Percentiles rank a stretch among this genome's conserved stretches.
phyloP scores from a whole-genome alignment of 2,113 vertebrate species.

The Nyctereutes procyonoides region DNA sequence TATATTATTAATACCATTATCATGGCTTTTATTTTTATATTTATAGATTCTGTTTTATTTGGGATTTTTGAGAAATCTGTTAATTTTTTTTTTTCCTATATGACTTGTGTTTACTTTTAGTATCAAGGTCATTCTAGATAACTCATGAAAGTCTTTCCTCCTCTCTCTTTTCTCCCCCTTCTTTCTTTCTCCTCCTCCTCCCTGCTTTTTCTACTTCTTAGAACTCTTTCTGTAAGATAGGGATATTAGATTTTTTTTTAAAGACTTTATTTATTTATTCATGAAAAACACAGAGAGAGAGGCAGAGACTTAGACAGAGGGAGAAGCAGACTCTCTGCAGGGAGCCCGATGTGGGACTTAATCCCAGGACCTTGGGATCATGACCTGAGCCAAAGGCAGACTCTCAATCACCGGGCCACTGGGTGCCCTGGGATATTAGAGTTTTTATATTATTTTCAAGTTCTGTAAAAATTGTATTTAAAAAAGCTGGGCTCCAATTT shows the following conservation, averaged over 20 bases:
- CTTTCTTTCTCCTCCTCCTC: not conserved
- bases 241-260: not conserved
- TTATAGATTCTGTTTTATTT: conserved; percentile 1
- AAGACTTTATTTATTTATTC: too few species aligned
- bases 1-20: not conserved
- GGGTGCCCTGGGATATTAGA: not conserved
- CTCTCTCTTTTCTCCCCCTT: not conserved
- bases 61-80: not conserved
- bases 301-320: too few species aligned
- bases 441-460: not conserved
- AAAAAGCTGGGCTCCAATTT: not conserved
- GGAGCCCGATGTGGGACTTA: too few species aligned
- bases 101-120: not conserved
- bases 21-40: not conserved
- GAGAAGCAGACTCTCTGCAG: too few species aligned
- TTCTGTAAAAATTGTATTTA: not conserved
- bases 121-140: not conserved
- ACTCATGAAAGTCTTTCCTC: not conserved
- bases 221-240: not conserved
- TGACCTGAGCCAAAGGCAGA: too few species aligned
- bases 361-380: too few species aligned
- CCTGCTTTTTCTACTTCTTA: not conserved
- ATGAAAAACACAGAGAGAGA: too few species aligned
- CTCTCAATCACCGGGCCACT: too few species aligned
- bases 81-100: not conserved